Evolutionary conservation across 2,113 vertebrate genomes (phyloP), one percentile per base, ranked within the genome.

Genomic region (Nycticryphes semicollaris): DNA sequence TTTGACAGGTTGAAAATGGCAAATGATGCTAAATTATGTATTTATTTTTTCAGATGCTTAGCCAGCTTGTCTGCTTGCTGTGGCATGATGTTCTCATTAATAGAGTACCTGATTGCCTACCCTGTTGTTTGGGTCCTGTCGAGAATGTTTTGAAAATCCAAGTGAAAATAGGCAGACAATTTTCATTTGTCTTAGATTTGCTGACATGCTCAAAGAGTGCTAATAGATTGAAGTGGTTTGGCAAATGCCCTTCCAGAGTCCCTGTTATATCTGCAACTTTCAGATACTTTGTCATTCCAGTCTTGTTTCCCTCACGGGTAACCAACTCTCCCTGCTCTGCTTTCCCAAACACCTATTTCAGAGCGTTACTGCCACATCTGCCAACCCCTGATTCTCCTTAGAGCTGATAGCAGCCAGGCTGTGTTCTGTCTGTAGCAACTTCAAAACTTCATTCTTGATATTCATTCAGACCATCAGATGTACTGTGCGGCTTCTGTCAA

Each of bases 211-310:
- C 50, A 28, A 94, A 85, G 57, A 89, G 74, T 70, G 54, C 69
- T 89, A 94, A 82, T 85, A 84, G 80, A 89, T 53, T 76, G 93
- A 92, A 92, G 83, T 78, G 73, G n/a, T 54, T 94, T 92, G 87
- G 57, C 69, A 87, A 92, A 89, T 51, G 86, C 50, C 83, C 48
- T 91, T 94, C 62, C 86, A 56, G 66, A 91, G 62, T 83, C 67
- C 70, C 89, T 37, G 37, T 53, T 82, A 24, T 39, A 87, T 60
- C 73, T 82, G 47, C 48, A 68, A 20, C 57, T 93, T 95, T 23
- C 57, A 87, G 57, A 9, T 73, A 82, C 84, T 89, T 91, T 93
- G 77, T 94, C 89, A 87, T 94, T 97, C 50, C 47, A 19, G 37
- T 60, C 75, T 78, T 92, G 53, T 76, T 95, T 95, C 64, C 8